Evolutionary conservation across 2,113 vertebrate genomes (phyloP).

Genomic region (Alethe diademata): DNA sequence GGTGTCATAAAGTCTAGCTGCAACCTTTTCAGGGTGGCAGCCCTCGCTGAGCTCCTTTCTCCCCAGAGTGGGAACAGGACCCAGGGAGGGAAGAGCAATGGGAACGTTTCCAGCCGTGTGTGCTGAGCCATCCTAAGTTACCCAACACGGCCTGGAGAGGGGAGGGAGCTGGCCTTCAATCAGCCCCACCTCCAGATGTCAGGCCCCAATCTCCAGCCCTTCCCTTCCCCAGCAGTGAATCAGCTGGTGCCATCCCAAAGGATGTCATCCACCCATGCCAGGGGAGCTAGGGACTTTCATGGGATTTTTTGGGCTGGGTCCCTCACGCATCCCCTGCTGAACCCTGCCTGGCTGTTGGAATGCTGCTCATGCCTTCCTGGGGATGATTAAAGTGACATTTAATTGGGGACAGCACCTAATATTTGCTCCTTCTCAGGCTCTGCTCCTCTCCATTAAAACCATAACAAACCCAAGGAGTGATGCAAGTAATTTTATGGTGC

Average conservation of each 20-base stretch:
- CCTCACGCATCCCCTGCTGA: rapidly evolving
- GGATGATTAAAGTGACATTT: background rate
- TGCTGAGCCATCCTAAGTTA: background rate
- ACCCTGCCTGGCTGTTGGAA: background rate
- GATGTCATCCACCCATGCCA: background rate
- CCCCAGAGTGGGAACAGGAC: background rate
- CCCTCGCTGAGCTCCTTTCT: background rate
- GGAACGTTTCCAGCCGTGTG: background rate
- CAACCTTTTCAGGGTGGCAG: background rate
- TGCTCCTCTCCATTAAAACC: background rate
- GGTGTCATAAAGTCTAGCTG: background rate
- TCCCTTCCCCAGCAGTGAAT: background rate
- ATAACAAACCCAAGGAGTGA: background rate
- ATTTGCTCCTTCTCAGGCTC: background rate
- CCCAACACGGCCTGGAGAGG: rapidly evolving
- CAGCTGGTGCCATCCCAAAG: background rate
- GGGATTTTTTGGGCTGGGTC: background rate
- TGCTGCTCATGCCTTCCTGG: background rate
- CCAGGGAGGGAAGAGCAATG: background rate
- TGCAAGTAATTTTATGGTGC: constrained; percentile 13
- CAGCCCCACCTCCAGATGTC: background rate
- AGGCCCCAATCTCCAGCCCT: background rate
- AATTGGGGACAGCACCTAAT: background rate
- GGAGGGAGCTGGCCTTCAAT: background rate
- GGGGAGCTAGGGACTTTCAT: background rate